Conservation (phyloP, 1,140 invertebrate species). For the Marisa cornuarietis region DNA sequence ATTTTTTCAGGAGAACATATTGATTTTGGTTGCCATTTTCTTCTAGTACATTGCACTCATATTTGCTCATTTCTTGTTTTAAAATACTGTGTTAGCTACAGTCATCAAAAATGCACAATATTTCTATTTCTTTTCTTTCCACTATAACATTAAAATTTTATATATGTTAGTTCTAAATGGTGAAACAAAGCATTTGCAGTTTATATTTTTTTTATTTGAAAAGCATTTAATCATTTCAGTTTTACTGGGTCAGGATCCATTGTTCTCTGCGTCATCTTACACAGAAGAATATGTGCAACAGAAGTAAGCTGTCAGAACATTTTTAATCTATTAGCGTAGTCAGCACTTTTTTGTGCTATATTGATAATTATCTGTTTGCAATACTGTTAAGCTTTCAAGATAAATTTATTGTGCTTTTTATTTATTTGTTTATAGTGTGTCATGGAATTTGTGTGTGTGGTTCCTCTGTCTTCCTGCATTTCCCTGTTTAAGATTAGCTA, state of each 20-base stretch:
- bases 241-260: conserved; percentile 26
- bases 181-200: no score
- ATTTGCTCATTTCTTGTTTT: not conserved
- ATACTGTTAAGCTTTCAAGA: no score
- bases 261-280: conserved; percentile 17
- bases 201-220: not conserved
- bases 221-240: conserved; percentile 15
- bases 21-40: no score
- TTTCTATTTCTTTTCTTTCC: conserved; percentile 7
- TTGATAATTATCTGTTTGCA: not conserved
- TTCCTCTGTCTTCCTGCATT: no score
- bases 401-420: no score
- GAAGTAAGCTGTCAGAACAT: conserved; percentile 17
- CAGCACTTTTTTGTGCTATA: no score
- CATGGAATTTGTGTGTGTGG: no score
- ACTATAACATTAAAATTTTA: not conserved
- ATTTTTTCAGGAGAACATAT: no score
- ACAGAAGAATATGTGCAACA: conserved; percentile 23
- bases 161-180: not conserved
- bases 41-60: not conserved
- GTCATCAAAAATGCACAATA: not conserved
- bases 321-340: no score
- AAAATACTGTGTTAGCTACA: no score
- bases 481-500: not conserved
- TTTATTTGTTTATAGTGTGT: no score